Base-by-base conservation (phyloP, 2,797 vertebrate species). In the Oryzias dopingdopingensis region DNA sequence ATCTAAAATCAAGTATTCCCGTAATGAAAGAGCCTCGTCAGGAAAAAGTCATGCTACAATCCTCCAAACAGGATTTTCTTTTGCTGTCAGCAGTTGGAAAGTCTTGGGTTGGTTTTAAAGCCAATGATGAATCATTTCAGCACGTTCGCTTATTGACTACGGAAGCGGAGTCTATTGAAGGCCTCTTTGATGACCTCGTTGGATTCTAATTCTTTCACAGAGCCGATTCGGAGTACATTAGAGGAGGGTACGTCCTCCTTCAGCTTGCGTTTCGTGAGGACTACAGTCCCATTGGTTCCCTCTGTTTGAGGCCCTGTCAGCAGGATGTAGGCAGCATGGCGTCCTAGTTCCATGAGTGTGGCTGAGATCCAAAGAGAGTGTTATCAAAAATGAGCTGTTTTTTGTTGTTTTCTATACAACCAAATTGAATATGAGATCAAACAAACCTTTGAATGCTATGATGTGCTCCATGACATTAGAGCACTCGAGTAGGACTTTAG, bases 291-390 rank as follows among this genome's bases (percentile, higher is more conserved):
- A 0, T 86, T 83, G 0, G 0, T 59, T 74, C 58, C 0, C 48
- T 20, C 59, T 0, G 16, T 8, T 20, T 43, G 63, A 0, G 93
- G 92, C 4, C 94, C 93, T 0, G 70, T 92, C 80, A 99, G 80
- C 51, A 94, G 67, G 71, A 98, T 59, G 7, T 91, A 96, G 83
- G 94, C 94, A 24, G 96, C 95, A 0, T 99, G 96, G 13, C 93
- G 94, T 49, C 94, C 94, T 0, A 74, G 89, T 86, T 98, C 96
- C 3, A 99, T 80, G 66, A 98, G 87, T 0, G 82, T 80, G 2
- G 87, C 96, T 96, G 67, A 44, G 72, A 64, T 37, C 6, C 55
- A 59, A 52, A 59, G 22, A 72, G 1, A 73, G 49, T 42, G 24
- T 57, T 49, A 22, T 1, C 15, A 41, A 26, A 29, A 37, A 37